These are phyloP conservation scores for Mylabris sibirica DNA, from an alignment of 2,888 invertebrate genomes.

Conservation along the genomic window DNA sequence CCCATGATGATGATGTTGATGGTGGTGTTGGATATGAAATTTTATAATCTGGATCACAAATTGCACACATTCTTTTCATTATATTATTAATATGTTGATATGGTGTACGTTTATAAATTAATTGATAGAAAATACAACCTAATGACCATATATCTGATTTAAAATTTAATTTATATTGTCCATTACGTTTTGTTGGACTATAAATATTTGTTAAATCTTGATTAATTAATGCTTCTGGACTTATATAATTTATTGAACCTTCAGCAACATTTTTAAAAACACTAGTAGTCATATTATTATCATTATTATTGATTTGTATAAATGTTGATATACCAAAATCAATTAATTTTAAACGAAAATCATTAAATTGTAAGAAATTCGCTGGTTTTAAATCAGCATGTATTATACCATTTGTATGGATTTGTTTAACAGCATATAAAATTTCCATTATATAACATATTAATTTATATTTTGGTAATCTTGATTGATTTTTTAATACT, in stretches of 20 bases:
- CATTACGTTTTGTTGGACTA: conserved; percentile 59
- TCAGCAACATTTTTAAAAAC: conserved; percentile 82
- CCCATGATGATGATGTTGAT: no score
- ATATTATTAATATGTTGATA: conserved; percentile 76
- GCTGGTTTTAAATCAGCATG: conserved; percentile 97
- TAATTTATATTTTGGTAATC: conserved; percentile 76
- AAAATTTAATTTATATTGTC: conserved; percentile 61
- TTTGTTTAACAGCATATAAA: conserved; percentile 88
- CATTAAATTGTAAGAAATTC: conserved; percentile 85
- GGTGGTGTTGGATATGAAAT: conserved; percentile 75
- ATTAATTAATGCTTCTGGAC: conserved; percentile 88
- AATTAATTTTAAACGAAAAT: conserved; percentile 88
- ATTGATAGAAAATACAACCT: conserved; percentile 93
- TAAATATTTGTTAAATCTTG: conserved; percentile 59
- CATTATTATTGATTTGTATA: conserved; percentile 83
- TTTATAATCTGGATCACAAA: conserved; percentile 62
- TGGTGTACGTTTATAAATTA: conserved; percentile 90
- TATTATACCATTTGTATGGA: conserved; percentile 91
- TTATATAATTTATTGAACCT: conserved; percentile 95
- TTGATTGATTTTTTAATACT: conserved; percentile 68
- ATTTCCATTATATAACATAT: conserved; percentile 94
- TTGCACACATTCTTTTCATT: conserved; percentile 44
- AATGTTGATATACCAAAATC: conserved; percentile 97
- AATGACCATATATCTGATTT: conserved; percentile 98
- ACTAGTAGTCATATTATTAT: no score